Percentiles rank a stretch among this genome's conserved stretches.
Evolutionary conservation across 2,113 vertebrate genomes (phyloP).

Genomic region (Dicentrarchus labrax): DNA sequence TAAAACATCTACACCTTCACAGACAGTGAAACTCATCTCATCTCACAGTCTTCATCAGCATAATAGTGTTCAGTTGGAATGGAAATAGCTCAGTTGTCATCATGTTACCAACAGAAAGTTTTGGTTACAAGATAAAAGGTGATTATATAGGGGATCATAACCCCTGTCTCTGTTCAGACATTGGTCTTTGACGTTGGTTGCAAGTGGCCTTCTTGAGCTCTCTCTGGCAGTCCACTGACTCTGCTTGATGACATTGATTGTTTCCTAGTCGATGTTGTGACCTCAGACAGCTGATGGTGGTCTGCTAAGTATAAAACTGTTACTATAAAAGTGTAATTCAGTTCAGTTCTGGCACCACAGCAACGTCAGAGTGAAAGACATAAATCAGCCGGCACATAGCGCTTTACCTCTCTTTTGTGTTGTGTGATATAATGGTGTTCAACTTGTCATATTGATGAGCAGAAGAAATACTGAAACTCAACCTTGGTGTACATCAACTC

Average conservation of each 20-base stretch:
- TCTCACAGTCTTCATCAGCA: neutral
- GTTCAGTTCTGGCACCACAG: neutral
- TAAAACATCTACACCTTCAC: neutral
- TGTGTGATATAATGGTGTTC: neutral
- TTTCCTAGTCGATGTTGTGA: neutral
- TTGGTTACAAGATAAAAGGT: no score
- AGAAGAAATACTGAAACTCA: neutral
- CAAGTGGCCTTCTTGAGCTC: neutral
- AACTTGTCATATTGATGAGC: neutral
- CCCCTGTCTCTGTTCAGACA: no score
- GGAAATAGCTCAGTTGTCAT: no score
- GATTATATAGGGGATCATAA: no score
- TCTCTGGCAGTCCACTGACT: neutral
- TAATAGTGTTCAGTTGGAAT: no score
- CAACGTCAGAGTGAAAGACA: neutral
- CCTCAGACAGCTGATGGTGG: neutral
- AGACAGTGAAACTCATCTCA: neutral
- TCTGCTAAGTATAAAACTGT: neutral
- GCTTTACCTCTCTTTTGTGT: neutral
- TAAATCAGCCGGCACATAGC: neutral
- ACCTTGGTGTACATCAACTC: neutral
- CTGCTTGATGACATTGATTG: neutral
- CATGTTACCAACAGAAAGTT: no score
- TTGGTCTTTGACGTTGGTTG: neutral
- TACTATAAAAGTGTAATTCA: neutral